These are phyloP conservation scores for Aplochiton taeniatus DNA, from an alignment of 2,797 vertebrate species.

Conservation along the genomic window DNA sequence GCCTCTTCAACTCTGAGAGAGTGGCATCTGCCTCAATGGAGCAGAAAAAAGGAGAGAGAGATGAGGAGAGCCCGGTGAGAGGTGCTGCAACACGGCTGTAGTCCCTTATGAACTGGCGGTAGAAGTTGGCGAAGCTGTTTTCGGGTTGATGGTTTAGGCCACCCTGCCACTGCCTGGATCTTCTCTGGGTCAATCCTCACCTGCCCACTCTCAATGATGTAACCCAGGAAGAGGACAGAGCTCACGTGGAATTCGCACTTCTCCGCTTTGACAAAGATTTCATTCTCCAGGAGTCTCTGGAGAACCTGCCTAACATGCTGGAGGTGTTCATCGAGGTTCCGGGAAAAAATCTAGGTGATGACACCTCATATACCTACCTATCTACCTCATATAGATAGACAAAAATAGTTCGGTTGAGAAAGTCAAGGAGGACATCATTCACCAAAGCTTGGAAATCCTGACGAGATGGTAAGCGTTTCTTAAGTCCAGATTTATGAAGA, in stretches of 20 bases:
- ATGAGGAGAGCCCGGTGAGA: not conserved
- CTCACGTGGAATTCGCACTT: too few species aligned
- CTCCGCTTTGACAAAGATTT: not conserved
- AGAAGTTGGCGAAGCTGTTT: not conserved
- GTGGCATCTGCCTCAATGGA: not conserved
- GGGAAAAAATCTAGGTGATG: too few species aligned
- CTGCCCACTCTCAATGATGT: not conserved
- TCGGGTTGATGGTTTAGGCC: not conserved
- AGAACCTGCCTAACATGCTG: too few species aligned
- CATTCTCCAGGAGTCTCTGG: too few species aligned
- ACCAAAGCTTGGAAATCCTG: not conserved
- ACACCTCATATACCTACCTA: too few species aligned
- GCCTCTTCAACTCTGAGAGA: not conserved
- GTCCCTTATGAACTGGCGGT: not conserved
- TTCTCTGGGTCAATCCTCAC: too few species aligned
- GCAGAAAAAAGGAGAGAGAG: not conserved
- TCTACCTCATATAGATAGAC: too few species aligned
- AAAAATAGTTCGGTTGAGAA: too few species aligned
- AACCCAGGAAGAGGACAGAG: too few species aligned
- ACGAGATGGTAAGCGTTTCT: not conserved
- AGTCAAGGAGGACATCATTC: too few species aligned
- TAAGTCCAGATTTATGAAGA: not conserved
- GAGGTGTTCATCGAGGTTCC: too few species aligned
- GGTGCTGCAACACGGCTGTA: not conserved
- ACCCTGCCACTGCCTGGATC: not conserved